Evolutionary conservation across 2,888 invertebrate species (phyloP), one percentile per base, ranked within the genome.

Genomic region (Lamellibrachia columna): DNA sequence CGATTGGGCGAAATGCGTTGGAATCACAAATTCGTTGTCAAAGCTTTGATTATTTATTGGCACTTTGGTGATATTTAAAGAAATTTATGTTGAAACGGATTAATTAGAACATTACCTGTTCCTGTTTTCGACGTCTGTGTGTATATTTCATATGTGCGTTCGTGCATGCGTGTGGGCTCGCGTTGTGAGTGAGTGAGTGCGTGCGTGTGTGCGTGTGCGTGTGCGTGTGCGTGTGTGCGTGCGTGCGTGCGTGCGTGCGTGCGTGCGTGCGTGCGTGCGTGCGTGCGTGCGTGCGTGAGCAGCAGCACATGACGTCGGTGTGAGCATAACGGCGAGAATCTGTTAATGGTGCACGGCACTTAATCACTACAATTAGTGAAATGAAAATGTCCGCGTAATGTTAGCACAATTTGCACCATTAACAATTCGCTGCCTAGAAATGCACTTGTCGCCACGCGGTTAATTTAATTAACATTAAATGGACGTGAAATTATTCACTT

Each of bases 381-480:
- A 75, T 11, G 75, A 75, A 75, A 75, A 75, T 75, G 75, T 3
- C 75, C n/a, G 75, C 75, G 15, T 75, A 75, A 75, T 22, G 75
- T 22, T 40, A 40, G 40, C 22, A 4, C 75, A 75, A 15, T 22
- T 22, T 22, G 22, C 75, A 75, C 75, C 15, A 22, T 75, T 15
- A 75, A 75, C 75, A 15, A 15, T 75, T 75, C 15, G n/a, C n/a
- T 2, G 75, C 75, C 75, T 6, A 22, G 75, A 75, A 75, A 22
- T 22, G n/a, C 22, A n/a, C 75, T 22, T 75, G 75, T 75, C 75
- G 75, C 22, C 75, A 22, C 22, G 75, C 75, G 15, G 75, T 4
- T 75, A 75, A 75, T 75, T 75, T 75, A 75, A 75, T 75, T 75
- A 75, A 22, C 75, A 75, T 75, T 75, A 75, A 75, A 75, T 75